phyloP scores from a whole-genome alignment of 64 coral and sea anemone species.

The Hydrozoanthus tunicans region DNA sequence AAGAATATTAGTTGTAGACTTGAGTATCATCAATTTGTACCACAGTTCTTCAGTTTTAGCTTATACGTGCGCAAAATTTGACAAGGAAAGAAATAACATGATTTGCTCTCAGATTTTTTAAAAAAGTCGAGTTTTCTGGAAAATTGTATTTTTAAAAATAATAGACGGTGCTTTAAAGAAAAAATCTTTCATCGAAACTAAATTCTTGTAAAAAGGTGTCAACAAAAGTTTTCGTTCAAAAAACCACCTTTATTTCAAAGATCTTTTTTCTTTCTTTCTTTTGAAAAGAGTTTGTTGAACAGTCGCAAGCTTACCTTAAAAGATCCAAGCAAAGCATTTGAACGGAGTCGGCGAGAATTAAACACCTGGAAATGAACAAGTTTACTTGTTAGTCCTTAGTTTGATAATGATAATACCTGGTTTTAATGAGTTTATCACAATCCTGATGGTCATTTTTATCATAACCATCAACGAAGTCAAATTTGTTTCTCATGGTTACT shows the following conservation, averaged over 20 bases:
- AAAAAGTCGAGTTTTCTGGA: too few species aligned
- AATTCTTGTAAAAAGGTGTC: too few species aligned
- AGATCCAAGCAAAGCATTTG: slow-evolving; percentile 80
- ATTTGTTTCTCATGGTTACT: too few species aligned
- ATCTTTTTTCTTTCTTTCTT: background rate
- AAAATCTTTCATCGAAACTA: background rate
- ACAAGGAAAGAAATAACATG: too few species aligned
- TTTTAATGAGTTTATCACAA: background rate
- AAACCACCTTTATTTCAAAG: too few species aligned
- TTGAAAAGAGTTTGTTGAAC: background rate
- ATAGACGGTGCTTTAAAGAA: background rate
- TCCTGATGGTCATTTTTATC: background rate
- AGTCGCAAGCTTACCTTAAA: slow-evolving; percentile 62
- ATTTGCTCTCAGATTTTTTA: too few species aligned
- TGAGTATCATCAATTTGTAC: too few species aligned
- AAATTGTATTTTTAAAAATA: too few species aligned
- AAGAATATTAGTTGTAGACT: too few species aligned
- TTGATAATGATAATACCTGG: too few species aligned
- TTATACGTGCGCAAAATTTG: background rate
- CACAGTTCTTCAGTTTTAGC: background rate
- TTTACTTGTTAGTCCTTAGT: background rate
- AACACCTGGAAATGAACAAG: slow-evolving; percentile 58
- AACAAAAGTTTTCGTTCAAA: too few species aligned
- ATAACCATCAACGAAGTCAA: too few species aligned
- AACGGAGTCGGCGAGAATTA: slow-evolving; percentile 75